A percentile compares a stretch with the other conserved stretches of the same genome.
phyloP scores from a whole-genome alignment of 2,888 invertebrate species.

The Calameuta filiformis region DNA sequence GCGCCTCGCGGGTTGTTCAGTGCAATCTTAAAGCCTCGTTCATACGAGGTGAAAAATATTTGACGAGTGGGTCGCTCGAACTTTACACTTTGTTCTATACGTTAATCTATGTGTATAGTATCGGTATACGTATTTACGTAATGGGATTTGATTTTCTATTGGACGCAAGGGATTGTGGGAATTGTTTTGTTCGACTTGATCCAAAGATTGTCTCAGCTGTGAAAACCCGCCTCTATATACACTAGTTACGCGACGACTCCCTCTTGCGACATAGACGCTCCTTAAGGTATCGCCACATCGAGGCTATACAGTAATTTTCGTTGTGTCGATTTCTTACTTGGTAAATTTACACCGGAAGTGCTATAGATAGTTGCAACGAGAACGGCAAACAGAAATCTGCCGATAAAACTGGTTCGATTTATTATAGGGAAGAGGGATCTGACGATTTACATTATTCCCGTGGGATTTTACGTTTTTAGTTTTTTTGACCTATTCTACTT shows the following conservation, averaged over 20 bases:
- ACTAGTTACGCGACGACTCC: not conserved
- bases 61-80: not conserved
- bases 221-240: not conserved
- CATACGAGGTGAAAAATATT: not conserved
- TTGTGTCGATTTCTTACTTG: not conserved
- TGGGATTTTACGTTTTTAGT: not conserved
- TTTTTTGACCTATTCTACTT: no score
- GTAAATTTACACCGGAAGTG: not conserved
- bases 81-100: not conserved
- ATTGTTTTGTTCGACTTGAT: not conserved
- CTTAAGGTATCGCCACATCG: not conserved
- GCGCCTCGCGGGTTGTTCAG: not conserved
- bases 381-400: slow-evolving; percentile 9
- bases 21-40: not conserved
- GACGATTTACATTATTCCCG: not conserved
- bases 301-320: not conserved
- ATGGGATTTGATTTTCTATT: not conserved
- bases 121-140: not conserved
- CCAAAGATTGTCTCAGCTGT: not conserved
- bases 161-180: not conserved
- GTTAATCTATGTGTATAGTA: no score
- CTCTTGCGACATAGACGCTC: not conserved
- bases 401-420: slow-evolving; percentile 20
- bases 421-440: slow-evolving; percentile 10
- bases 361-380: slow-evolving; percentile 1